Conservation (phyloP, 53 echinoderm and acorn worm genomes). For the Henricia sp. region DNA sequence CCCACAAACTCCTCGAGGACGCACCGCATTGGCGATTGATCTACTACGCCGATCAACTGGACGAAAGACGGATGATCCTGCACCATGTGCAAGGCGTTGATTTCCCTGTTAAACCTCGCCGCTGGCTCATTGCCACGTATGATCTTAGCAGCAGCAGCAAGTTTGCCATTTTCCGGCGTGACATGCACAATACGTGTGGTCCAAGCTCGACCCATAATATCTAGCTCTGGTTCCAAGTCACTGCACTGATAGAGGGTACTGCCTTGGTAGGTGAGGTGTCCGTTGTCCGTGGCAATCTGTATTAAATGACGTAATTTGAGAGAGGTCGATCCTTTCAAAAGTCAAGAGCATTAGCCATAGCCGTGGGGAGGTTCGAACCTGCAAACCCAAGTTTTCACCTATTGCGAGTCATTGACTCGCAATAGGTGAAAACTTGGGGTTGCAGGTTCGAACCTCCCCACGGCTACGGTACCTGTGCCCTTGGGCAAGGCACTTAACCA, state of each 20-base stretch:
- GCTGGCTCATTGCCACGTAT: not conserved
- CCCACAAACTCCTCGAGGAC: conserved; percentile 32
- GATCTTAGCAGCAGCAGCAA: conserved; percentile 23
- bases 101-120: not conserved
- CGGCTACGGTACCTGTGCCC: too few species aligned
- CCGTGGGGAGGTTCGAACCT: too few species aligned
- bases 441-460: too few species aligned
- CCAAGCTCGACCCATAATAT: conserved; percentile 34
- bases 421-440: too few species aligned
- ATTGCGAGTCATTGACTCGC: too few species aligned
- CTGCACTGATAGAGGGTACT: conserved; percentile 2
- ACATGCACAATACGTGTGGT: conserved; percentile 11
- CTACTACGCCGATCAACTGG: conserved; percentile 3
- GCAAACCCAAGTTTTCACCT: too few species aligned
- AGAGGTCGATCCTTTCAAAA: too few species aligned
- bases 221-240: conserved; percentile 13
- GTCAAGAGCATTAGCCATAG: too few species aligned
- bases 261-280: conserved; percentile 2
- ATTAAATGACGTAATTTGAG: too few species aligned
- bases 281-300: not conserved
- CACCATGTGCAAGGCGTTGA: conserved; percentile 30
- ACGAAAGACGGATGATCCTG: conserved; percentile 22
- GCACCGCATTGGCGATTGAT: conserved; percentile 28
- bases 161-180: not conserved
- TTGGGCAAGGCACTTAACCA: too few species aligned